phyloP scores from a whole-genome alignment of 2,888 invertebrate genomes.

The Psylliodes chrysocephalus region DNA sequence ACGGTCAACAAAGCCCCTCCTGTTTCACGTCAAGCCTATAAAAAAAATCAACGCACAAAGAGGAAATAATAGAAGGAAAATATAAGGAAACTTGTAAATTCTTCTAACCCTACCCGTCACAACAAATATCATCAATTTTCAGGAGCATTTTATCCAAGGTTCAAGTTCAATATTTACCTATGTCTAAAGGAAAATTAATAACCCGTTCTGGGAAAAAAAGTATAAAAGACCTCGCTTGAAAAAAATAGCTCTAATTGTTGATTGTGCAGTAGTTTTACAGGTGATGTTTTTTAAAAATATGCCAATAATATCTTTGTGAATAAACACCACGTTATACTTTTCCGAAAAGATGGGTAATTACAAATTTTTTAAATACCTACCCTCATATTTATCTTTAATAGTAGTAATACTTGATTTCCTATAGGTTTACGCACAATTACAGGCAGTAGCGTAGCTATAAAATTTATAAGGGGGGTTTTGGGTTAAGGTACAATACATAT shows the following conservation, averaged over 20 bases:
- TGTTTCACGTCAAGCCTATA: neutral
- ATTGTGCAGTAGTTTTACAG: neutral
- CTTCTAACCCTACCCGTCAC: conserved; percentile 8
- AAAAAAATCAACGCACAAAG: neutral
- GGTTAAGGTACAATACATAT: too few species aligned
- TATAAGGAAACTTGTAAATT: neutral
- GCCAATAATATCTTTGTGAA: too few species aligned
- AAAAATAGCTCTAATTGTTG: neutral
- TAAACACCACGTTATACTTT: neutral
- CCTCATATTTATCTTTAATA: too few species aligned
- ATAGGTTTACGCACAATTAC: too few species aligned
- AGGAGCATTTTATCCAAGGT: conserved; percentile 21
- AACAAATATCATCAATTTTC: conserved; percentile 27
- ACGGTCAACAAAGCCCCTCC: neutral
- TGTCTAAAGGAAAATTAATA: conserved; percentile 26
- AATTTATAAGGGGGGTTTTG: too few species aligned
- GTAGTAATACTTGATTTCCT: too few species aligned
- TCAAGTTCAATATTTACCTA: conserved; percentile 33
- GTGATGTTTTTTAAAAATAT: neutral
- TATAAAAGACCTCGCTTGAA: conserved; percentile 20
- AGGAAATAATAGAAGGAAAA: neutral
- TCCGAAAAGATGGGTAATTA: neutral
- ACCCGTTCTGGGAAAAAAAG: conserved; percentile 3
- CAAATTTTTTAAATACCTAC: too few species aligned
- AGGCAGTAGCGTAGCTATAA: too few species aligned